Conservation (phyloP, 2,888 invertebrate species). For the Labia minor region DNA sequence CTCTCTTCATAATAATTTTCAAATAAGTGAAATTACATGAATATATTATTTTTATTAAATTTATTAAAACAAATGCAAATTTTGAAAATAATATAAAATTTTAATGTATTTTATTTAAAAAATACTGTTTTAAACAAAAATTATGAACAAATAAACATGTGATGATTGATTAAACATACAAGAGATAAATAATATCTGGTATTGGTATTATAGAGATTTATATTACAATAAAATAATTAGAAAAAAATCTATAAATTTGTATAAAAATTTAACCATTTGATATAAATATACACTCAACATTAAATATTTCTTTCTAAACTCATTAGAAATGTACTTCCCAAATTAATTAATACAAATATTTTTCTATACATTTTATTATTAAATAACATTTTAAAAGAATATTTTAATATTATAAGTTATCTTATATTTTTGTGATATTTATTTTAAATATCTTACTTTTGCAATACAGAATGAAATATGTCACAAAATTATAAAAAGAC, state of each 20-base stretch:
- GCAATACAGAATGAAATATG: slow-evolving; percentile 14
- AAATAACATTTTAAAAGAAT: slow-evolving; percentile 20
- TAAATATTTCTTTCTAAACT: not conserved
- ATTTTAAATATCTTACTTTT: not conserved
- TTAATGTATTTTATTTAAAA: too few species aligned
- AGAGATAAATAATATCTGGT: too few species aligned
- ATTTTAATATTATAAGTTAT: slow-evolving; percentile 18
- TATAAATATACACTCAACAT: not conserved
- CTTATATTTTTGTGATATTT: slow-evolving; percentile 13
- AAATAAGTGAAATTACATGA: too few species aligned
- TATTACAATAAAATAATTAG: too few species aligned
- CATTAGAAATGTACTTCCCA: slow-evolving; percentile 14
- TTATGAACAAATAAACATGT: too few species aligned
- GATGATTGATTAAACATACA: too few species aligned
- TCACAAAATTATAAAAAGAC: slow-evolving; percentile 30
- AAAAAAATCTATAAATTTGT: not conserved
- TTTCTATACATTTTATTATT: slow-evolving; percentile 20
- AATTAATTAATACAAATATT: slow-evolving; percentile 17
- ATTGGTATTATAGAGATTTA: too few species aligned
- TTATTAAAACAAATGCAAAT: too few species aligned
- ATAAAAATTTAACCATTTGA: not conserved
- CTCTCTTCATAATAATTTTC: too few species aligned
- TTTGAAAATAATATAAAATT: too few species aligned
- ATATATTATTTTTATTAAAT: too few species aligned
- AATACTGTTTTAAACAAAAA: too few species aligned